Conservation (phyloP, 2,888 invertebrate genomes). For the Entomobrya proxima region DNA sequence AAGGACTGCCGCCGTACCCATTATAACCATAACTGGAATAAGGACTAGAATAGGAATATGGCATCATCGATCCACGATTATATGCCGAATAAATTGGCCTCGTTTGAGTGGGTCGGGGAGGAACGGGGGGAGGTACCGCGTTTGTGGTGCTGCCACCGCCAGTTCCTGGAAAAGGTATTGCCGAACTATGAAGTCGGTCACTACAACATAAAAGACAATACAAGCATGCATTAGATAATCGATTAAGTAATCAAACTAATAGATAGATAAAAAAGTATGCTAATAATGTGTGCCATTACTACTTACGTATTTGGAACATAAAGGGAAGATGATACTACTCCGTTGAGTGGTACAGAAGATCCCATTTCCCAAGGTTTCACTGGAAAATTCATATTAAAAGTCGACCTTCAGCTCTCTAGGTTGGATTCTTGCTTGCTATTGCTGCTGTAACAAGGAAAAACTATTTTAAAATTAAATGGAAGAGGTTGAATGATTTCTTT, state of each 20-base stretch:
- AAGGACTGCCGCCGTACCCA: slow-evolving; percentile 39
- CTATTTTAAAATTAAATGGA: too few species aligned
- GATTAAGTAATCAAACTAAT: slow-evolving; percentile 1
- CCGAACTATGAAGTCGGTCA: slow-evolving; percentile 73
- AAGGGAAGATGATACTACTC: slow-evolving; percentile 1
- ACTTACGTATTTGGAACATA: slow-evolving; percentile 69
- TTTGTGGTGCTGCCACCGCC: slow-evolving; percentile 62
- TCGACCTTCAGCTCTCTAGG: too few species aligned
- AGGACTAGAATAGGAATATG: slow-evolving; percentile 61
- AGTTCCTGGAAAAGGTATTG: slow-evolving; percentile 67
- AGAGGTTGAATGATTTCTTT: too few species aligned
- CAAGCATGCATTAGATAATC: too few species aligned
- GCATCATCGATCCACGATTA: slow-evolving; percentile 50
- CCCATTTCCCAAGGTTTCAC: slow-evolving; percentile 72
- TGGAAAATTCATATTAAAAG: slow-evolving; percentile 62
- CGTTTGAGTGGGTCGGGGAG: slow-evolving; percentile 72
- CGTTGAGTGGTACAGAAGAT: neutral
- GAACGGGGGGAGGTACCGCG: slow-evolving; percentile 68
- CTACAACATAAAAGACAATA: too few species aligned
- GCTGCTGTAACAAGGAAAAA: too few species aligned
- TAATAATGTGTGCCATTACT: neutral
- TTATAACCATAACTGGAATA: slow-evolving; percentile 52
- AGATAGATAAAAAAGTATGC: neutral
- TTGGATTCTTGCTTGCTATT: too few species aligned
- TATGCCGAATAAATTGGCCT: slow-evolving; percentile 70